A percentile compares a stretch with the other conserved stretches of the same genome.
Evolutionary conservation across 2,797 vertebrate genomes (phyloP).

Genomic region (Molossus alvarezi): DNA sequence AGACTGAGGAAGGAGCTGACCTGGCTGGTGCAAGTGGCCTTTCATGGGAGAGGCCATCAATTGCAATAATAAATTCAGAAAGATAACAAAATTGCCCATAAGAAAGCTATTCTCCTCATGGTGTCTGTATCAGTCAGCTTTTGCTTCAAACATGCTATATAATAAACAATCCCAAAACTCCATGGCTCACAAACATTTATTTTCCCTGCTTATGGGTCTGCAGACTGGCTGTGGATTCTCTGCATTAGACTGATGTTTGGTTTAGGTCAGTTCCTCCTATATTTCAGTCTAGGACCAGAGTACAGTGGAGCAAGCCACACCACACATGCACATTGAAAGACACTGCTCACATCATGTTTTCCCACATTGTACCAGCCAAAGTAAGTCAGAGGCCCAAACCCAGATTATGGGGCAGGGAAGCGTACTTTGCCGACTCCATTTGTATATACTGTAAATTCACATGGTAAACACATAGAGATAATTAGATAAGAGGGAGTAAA

Average conservation of each 20-base stretch:
- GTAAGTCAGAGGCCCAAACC: neutral
- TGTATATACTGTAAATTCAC: neutral
- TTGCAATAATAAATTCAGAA: conserved; percentile 5
- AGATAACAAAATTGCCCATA: neutral
- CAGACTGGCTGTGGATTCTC: neutral
- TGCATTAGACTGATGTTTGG: neutral
- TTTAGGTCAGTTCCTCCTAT: neutral
- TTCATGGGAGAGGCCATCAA: neutral
- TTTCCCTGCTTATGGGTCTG: neutral
- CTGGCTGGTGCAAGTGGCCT: neutral
- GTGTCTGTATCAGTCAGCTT: neutral
- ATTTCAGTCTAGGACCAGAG: neutral
- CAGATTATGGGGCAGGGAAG: neutral
- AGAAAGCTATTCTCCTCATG: neutral
- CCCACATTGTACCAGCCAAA: neutral
- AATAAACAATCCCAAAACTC: neutral
- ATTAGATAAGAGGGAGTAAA: neutral
- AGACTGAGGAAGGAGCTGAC: neutral
- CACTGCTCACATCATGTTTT: neutral
- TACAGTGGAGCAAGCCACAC: neutral
- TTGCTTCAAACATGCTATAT: neutral
- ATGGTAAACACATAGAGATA: neutral
- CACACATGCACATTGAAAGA: neutral
- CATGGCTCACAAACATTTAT: neutral
- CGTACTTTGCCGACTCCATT: neutral